Evolutionary conservation across 2,888 invertebrate genomes (phyloP), one percentile per base, ranked within the genome.

Genomic region (Trichogramma evanescens): DNA sequence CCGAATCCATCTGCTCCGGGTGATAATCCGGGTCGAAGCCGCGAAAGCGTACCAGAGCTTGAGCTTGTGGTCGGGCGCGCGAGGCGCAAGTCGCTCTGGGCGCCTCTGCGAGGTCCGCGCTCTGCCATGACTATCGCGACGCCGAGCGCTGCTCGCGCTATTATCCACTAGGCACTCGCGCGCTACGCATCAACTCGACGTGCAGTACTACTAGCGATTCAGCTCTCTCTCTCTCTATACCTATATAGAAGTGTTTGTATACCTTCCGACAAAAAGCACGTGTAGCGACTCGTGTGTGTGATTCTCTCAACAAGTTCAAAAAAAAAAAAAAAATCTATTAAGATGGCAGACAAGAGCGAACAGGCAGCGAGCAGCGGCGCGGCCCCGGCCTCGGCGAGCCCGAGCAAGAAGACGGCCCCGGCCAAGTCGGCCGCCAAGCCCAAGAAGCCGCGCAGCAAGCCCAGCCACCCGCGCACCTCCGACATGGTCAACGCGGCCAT

Each of bases 401-500:
- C 59, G 3, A 61, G 50, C 40, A 52, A 44, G 38, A 5, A 43
- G 8, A 51, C 40, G 26, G 45, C 42, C 2, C 74, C 75, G 63
- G 56, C 67, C 1, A 75, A 74, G 63, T 73, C 48, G 13, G 45
- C 63, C 1, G 54, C 54, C 3, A 75, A 75, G 63, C 51, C 66
- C 3, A 76, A 74, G 63, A 74, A 76, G 63, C 72, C 74, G 3
- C 72, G 74, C 44, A 69, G 72, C 71, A 80, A 74, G 65, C 74
- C 80, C 6, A 67, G 71, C 38, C 83, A 83, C 72, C 83, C 83
- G 1, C 78, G 78, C 46, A 81, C 81, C 2, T 71, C 81, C 5
- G 76, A 78, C 38, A 83, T 86, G 84, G 85, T 86, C 1, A 80
- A 80, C 66, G 78, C 74, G 45, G 85, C 86, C 1, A 80, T 84